Base-by-base conservation (phyloP, 2,888 invertebrate species). In the Bhutanitis thaidina region DNA sequence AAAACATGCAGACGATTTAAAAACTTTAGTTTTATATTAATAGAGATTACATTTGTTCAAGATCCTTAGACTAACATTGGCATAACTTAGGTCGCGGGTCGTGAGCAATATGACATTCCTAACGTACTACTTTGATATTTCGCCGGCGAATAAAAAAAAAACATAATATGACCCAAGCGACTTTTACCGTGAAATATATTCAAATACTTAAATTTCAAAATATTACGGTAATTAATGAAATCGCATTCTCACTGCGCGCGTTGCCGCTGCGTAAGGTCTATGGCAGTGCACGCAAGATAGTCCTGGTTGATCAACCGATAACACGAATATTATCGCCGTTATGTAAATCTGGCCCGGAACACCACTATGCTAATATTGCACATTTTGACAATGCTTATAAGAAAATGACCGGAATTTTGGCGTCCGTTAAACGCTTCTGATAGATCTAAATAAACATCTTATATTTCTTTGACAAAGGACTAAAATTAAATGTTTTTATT, bases 261-360 rank as follows among this genome's bases (percentile, higher is more conserved):
- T 46, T 43, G 54, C 48, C 45, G 52, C 47, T 48, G 44, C 32
- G 54, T 71, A 71, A 78, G 76, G 80, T 78, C 79, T 78, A 77
- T 77, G 79, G 76, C 80, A 73, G 55, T 69, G 55, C 69, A 71
- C 69, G 68, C 43, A 58, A 58, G 69, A 69, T 72, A 65, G 54
- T 55, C 37, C 62, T 69, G 71, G 83, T 76, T 81, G 72, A 80
- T 72, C 76, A 72, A 68, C 84, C 81, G 86, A 86, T 85, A 85
- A 76, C 71, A 61, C 41, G 36, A 38, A 53, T 53, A 49, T 58
- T 61, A 59, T 60, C 59, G 43, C 50, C 40, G 35, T 52, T 49
- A 58, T 53, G 58, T 56, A 60, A 58, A 59, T 58, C 58, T 58
- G 45, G 54, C 25, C 49, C 55, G 43, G 50, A 57, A 48, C 40